Evolutionary conservation across 2,888 invertebrate species (phyloP).

Genomic region (Imbricaverruca yamaguchii): DNA sequence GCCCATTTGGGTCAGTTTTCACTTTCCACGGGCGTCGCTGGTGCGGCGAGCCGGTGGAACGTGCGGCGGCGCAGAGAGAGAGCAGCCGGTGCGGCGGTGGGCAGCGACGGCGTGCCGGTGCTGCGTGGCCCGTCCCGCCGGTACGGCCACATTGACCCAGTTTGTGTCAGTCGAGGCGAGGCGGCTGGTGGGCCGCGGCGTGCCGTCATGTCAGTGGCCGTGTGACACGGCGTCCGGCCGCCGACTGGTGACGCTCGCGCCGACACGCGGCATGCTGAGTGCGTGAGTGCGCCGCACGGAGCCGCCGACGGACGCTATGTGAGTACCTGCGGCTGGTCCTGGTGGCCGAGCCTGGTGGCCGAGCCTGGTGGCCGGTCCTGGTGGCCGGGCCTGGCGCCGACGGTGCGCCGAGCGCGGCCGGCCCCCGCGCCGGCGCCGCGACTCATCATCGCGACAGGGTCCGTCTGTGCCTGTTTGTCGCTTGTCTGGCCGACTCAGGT

Average conservation of each 20-base stretch:
- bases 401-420: too few species aligned
- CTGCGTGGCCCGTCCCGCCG: not conserved
- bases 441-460: too few species aligned
- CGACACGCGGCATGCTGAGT: not conserved
- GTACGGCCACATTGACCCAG: not conserved
- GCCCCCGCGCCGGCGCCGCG: too few species aligned
- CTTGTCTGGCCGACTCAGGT: too few species aligned
- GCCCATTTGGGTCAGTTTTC: conserved; percentile 16
- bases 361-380: too few species aligned
- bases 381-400: too few species aligned
- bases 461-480: too few species aligned
- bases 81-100: not conserved
- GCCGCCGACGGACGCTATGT: not conserved
- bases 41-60: not conserved
- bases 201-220: not conserved
- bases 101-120: not conserved
- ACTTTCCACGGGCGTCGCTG: not conserved
- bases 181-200: not conserved
- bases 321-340: not conserved
- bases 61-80: not conserved
- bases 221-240: too few species aligned
- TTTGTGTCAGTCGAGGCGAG: not conserved
- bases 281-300: not conserved
- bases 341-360: too few species aligned
- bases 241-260: too few species aligned